Percentiles rank a stretch among this genome's conserved stretches.
Evolutionary conservation across 1,140 invertebrate genomes (phyloP).

Genomic region (Bombus affinis): DNA sequence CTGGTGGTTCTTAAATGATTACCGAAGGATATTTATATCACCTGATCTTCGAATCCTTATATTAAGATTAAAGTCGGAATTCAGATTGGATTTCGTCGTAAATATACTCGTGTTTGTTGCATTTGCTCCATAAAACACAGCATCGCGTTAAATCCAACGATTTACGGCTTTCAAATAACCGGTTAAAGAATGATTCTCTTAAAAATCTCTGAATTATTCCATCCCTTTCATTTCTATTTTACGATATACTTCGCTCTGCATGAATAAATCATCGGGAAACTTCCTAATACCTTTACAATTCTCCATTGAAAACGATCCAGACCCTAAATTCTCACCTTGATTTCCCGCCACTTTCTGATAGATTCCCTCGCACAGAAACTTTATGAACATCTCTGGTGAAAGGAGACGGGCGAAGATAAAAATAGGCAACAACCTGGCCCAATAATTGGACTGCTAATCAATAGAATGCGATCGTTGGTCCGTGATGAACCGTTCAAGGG

Average conservation of each 20-base stretch:
- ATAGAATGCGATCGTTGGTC: conserved; percentile 65
- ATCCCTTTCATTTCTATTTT: neutral
- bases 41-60: too few species aligned
- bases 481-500: conserved; percentile 65
- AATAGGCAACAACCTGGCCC: conserved; percentile 65
- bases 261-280: neutral
- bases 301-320: neutral
- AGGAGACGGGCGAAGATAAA: conserved; percentile 9
- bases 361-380: neutral
- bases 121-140: neutral
- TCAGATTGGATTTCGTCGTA: neutral
- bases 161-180: neutral
- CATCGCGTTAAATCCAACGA: neutral
- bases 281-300: neutral
- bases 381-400: neutral
- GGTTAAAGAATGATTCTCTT: neutral
- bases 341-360: neutral
- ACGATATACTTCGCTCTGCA: too few species aligned
- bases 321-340: neutral
- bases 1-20: too few species aligned
- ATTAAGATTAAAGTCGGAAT: neutral
- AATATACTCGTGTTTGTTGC: neutral
- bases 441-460: conserved; percentile 79
- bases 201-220: neutral
- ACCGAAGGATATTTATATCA: too few species aligned